phyloP scores from a whole-genome alignment of 2,797 vertebrate species.

The Enteromius radiatus region DNA sequence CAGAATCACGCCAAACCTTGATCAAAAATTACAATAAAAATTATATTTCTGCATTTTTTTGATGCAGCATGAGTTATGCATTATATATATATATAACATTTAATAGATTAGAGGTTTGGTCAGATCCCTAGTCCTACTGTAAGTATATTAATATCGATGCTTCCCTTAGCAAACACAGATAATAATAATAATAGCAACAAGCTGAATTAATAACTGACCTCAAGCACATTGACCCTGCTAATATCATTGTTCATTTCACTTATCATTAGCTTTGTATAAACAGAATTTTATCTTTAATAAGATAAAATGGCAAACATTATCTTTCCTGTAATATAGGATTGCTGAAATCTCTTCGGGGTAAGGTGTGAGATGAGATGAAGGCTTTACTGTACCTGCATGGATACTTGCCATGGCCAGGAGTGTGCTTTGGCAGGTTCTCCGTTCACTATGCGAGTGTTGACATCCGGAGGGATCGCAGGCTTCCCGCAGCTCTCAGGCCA shows the following conservation, averaged over 20 bases:
- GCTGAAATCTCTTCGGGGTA: not conserved
- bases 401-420: slow-evolving; percentile 84
- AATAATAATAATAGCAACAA: not conserved
- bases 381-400: slow-evolving; percentile 77
- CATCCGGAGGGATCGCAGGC: slow-evolving; percentile 70
- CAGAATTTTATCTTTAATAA: not conserved
- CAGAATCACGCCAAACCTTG: slow-evolving; percentile 79
- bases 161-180: not conserved
- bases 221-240: not conserved
- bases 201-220: slow-evolving; percentile 2
- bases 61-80: not conserved
- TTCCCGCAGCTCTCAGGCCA: slow-evolving; percentile 77
- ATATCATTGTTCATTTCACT: not conserved
- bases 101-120: not conserved
- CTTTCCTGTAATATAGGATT: not conserved
- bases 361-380: slow-evolving; percentile 35
- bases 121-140: not conserved
- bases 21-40: slow-evolving; percentile 35
- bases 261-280: not conserved
- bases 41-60: not conserved
- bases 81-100: not conserved
- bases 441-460: slow-evolving; percentile 77
- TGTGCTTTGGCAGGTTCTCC: slow-evolving; percentile 76
- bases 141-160: not conserved
- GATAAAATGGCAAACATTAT: slow-evolving; percentile 13